phyloP scores from a whole-genome alignment of 2,888 invertebrate species.

The Desoria tigrina region DNA sequence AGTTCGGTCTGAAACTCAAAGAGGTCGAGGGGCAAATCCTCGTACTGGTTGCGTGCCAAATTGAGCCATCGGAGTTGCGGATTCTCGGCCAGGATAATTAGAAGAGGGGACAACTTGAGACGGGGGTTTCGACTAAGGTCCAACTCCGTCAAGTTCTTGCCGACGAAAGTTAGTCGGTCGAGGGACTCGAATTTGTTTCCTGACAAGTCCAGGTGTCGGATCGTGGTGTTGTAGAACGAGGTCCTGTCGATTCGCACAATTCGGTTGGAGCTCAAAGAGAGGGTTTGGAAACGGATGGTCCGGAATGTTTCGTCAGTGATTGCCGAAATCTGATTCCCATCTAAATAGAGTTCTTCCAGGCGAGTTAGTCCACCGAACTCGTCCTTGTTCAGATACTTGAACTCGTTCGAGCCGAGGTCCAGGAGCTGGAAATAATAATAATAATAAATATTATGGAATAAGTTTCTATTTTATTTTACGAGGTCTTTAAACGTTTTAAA shows the following conservation, averaged over 20 bases:
- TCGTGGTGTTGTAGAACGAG: slow-evolving; percentile 71
- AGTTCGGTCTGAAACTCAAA: slow-evolving; percentile 66
- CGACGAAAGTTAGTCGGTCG: slow-evolving; percentile 46
- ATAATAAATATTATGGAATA: too few species aligned
- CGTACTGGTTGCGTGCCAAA: slow-evolving; percentile 64
- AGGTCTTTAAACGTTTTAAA: too few species aligned
- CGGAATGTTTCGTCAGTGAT: slow-evolving; percentile 60
- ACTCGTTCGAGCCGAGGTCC: slow-evolving; percentile 75
- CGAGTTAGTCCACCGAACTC: slow-evolving; percentile 78
- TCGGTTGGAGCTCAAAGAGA: slow-evolving; percentile 71
- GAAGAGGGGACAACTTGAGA: slow-evolving; percentile 62
- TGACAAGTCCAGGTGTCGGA: slow-evolving; percentile 72
- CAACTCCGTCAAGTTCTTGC: slow-evolving; percentile 52
- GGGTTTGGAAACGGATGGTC: slow-evolving; percentile 59
- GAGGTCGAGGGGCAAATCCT: slow-evolving; percentile 63
- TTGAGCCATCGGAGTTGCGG: slow-evolving; percentile 64
- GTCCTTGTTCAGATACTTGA: slow-evolving; percentile 63
- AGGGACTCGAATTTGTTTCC: slow-evolving; percentile 61
- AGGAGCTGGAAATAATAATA: slow-evolving; percentile 58
- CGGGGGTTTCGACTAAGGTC: slow-evolving; percentile 53
- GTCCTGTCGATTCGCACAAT: slow-evolving; percentile 72
- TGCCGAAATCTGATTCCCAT: slow-evolving; percentile 76
- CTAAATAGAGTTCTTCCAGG: slow-evolving; percentile 69
- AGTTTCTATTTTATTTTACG: too few species aligned
- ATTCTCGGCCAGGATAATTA: slow-evolving; percentile 58